These are phyloP conservation scores for Pogonocichla stellata DNA, from an alignment of 2,113 vertebrate genomes.

Conservation along the genomic window DNA sequence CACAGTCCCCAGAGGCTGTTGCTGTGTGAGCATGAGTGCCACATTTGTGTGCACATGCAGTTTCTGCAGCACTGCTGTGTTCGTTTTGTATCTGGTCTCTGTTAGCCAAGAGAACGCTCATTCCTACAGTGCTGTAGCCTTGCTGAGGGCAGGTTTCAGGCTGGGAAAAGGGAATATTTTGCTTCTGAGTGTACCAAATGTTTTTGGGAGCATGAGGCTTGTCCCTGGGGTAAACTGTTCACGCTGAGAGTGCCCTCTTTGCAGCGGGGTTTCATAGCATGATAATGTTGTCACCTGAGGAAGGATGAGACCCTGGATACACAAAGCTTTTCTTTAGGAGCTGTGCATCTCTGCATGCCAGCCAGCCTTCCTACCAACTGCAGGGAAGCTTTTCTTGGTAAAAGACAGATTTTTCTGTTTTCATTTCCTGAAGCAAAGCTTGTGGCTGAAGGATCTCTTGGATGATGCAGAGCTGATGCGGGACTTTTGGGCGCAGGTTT, in stretches of 20 bases:
- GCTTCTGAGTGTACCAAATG: not conserved
- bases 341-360: not conserved
- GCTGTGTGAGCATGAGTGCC: not conserved
- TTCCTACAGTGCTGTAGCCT: not conserved
- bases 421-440: not conserved
- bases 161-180: not conserved
- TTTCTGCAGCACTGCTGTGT: not conserved
- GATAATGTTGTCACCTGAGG: not conserved
- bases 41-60: rapidly evolving
- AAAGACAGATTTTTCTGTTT: not conserved
- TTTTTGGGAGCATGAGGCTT: not conserved
- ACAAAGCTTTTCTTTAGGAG: not conserved
- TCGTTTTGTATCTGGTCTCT: not conserved
- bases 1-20: not conserved
- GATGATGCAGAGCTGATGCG: rapidly evolving
- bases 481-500: not conserved
- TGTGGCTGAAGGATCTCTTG: not conserved
- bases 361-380: not conserved
- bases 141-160: not conserved
- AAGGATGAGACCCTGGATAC: not conserved
- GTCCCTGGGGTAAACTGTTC: not conserved
- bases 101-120: not conserved
- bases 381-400: not conserved
- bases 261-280: rapidly evolving
- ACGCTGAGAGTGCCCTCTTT: not conserved